Conservation (phyloP, 2,797 vertebrate species). For the Dromococcyx pavoninus region DNA sequence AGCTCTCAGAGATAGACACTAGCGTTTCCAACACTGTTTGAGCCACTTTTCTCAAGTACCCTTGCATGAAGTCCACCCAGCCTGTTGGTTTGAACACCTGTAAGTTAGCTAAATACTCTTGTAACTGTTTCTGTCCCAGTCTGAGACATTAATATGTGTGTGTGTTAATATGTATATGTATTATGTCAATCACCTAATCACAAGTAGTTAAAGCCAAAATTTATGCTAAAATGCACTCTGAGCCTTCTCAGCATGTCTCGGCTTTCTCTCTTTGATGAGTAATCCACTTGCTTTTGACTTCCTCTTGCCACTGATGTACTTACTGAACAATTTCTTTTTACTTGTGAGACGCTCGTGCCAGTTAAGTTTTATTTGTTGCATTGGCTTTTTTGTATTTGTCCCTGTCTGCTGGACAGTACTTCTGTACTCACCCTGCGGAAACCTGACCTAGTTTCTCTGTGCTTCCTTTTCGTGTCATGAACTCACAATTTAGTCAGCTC, state of each 20-base stretch:
- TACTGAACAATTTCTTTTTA: neutral
- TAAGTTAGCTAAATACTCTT: neutral
- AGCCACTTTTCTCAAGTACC: neutral
- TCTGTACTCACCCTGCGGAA: neutral
- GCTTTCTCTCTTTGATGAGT: neutral
- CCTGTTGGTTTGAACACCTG: neutral
- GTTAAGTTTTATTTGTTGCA: neutral
- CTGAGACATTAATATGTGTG: no score
- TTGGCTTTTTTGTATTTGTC: neutral
- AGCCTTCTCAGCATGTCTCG: neutral
- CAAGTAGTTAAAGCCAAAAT: neutral
- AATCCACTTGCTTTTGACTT: constrained; percentile 11
- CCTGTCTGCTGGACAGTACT: rapidly evolving
- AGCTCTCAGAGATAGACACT: neutral
- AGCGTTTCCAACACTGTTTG: neutral
- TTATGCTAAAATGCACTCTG: neutral
- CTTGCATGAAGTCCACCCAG: neutral
- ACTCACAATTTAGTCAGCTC: rapidly evolving
- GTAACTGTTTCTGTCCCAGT: neutral
- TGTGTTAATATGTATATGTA: no score
- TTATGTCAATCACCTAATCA: neutral
- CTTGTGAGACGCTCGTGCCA: neutral
- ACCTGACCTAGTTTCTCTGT: neutral
- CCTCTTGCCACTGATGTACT: neutral
- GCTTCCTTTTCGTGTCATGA: neutral